Base-by-base conservation (phyloP, 2,113 vertebrate genomes). In the Gadus macrocephalus region DNA sequence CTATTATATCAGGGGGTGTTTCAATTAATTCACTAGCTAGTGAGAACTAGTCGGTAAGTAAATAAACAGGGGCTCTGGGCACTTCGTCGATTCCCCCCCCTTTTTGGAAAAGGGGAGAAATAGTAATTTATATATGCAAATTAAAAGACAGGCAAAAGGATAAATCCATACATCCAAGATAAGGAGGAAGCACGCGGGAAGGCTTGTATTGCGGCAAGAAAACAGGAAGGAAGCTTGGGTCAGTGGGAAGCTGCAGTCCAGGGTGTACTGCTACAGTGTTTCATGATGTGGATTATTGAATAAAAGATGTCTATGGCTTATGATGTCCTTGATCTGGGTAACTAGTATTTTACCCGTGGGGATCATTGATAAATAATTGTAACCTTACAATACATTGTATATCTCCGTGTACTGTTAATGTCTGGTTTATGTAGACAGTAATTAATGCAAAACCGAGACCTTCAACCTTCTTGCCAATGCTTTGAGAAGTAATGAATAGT, bases 31-130 rank as follows among this genome's bases (percentile, higher is more conserved):
- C 12, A 49, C 31, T 49, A 49, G 8, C 8, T 49, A 49, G 42
- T 12, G 42, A 49, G 42, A 49, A 14, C 8, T 9, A 49, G 42
- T 49, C 42, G 8, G 42, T 49, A 49, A 49, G 14, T 49, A 49
- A 49, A 49, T 85, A 27, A 81, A 62, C 53, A 69, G 22, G 69
- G 56, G 71, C 79, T 73, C 11, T 4, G 31, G 80, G 81, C 72
- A 22, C 6, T 68, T 53, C 62, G 42, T 49, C 42, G 56, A 78
- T 70, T 79, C 58, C n/a, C 65, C 56, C 49, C 72, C 65, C 64
- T 70, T 35, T 35, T 35, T 35, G 31, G 31, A 35, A 5, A 35
- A 35, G 42, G 42, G 42, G 42, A 49, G 42, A 14, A 49, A 49
- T 49, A 49, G 42, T 49, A 49, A 49, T 49, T 49, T 49, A 49